These are phyloP conservation scores for Dexiosoma caninum DNA, from an alignment of 2,888 invertebrate genomes.

Conservation along the genomic window DNA sequence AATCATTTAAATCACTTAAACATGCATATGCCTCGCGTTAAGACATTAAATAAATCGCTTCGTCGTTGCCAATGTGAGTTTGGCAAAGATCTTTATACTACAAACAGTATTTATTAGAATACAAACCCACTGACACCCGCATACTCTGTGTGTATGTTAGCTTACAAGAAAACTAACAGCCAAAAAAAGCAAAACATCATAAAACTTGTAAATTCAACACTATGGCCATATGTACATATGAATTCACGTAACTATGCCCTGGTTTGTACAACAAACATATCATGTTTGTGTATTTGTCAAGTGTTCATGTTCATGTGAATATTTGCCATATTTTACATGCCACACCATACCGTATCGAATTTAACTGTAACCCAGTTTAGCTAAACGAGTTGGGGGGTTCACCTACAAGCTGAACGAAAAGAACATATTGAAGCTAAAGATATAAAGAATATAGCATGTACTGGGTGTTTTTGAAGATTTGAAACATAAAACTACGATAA, in stretches of 20 bases:
- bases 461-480: constrained; percentile 47
- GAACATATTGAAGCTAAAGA: constrained; percentile 33
- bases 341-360: constrained; percentile 29
- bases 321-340: constrained; percentile 34
- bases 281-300: constrained; percentile 16
- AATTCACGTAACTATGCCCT: not conserved
- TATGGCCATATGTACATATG: not conserved
- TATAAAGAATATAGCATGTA: not conserved
- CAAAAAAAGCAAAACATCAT: not conserved
- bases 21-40: constrained; percentile 72
- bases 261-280: not conserved
- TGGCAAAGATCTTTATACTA: constrained; percentile 39
- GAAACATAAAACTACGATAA: constrained; percentile 60
- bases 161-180: constrained; percentile 38
- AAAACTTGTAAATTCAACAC: constrained; percentile 24
- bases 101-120: constrained; percentile 37
- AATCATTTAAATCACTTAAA: constrained; percentile 78
- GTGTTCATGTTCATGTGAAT: constrained; percentile 20
- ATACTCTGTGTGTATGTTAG: not conserved
- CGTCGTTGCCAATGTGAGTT: constrained; percentile 72
- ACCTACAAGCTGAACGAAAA: constrained; percentile 15
- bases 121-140: constrained; percentile 6
- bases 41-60: constrained; percentile 78
- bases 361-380: constrained; percentile 42
- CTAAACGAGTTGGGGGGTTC: constrained; percentile 23